A percentile compares a stretch with the other conserved stretches of the same genome.
Evolutionary conservation across 2,888 invertebrate species (phyloP).

Genomic region (Belgica antarctica): DNA sequence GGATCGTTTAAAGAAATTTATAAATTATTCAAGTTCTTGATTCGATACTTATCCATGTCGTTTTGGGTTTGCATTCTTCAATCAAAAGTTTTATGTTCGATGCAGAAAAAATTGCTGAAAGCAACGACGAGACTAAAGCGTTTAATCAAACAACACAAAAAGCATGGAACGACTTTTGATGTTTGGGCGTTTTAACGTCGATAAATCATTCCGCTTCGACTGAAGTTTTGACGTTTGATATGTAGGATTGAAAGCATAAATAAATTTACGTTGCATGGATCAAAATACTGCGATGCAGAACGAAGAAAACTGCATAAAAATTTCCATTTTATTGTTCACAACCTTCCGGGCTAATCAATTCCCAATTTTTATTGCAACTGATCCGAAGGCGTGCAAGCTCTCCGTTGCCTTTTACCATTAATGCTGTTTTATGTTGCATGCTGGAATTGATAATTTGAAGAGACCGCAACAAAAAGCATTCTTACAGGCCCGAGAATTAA

Average conservation of each 20-base stretch:
- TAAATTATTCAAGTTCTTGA: no score
- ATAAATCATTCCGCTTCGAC: not conserved
- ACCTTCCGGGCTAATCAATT: slow-evolving; percentile 24
- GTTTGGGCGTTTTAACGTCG: not conserved
- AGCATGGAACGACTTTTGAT: not conserved
- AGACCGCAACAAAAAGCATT: slow-evolving; percentile 8
- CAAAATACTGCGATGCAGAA: not conserved
- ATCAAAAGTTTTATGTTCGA: not conserved
- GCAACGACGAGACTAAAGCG: no score
- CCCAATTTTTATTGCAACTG: slow-evolving; percentile 15
- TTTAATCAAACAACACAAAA: no score
- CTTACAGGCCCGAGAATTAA: not conserved
- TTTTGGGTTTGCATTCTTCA: slow-evolving; percentile 3
- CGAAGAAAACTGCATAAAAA: slow-evolving; percentile 15
- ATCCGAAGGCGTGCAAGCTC: not conserved
- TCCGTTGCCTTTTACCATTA: not conserved
- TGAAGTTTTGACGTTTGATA: not conserved
- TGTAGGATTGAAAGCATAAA: slow-evolving; percentile 9
- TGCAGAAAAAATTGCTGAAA: not conserved
- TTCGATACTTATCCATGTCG: no score
- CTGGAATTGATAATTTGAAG: not conserved
- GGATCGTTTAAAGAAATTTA: not conserved
- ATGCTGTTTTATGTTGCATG: slow-evolving; percentile 9
- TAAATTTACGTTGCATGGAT: slow-evolving; percentile 3
- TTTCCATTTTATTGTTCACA: not conserved